Evolutionary conservation across 2,888 invertebrate species (phyloP).

Genomic region (Flabesymbios commensalis): DNA sequence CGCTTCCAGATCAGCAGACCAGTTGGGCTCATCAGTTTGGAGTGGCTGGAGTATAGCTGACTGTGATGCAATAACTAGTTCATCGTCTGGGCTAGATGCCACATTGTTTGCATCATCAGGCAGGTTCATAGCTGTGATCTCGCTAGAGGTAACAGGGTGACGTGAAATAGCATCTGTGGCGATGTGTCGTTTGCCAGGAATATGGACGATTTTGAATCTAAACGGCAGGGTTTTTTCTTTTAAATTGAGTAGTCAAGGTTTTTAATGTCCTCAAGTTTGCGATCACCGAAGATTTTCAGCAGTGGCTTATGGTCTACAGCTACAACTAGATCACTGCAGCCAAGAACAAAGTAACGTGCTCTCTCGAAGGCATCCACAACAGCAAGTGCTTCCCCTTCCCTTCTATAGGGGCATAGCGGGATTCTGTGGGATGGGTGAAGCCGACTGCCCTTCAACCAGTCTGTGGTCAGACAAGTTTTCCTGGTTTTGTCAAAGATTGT

Average conservation of each 20-base stretch:
- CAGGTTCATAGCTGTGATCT: no score
- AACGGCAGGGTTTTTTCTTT: constrained; percentile 21
- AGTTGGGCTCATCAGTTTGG: no score
- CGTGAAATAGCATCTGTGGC: constrained; percentile 18
- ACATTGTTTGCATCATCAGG: background rate
- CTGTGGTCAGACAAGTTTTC: constrained; percentile 41
- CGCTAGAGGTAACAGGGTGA: constrained; percentile 15
- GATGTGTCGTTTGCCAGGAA: constrained; percentile 11
- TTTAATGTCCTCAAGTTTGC: background rate
- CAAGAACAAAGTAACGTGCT: background rate
- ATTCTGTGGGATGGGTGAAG: constrained; percentile 26
- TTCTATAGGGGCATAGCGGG: background rate
- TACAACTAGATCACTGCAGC: background rate
- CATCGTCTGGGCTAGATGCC: no score
- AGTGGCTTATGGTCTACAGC: constrained; percentile 15
- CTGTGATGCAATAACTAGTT: no score
- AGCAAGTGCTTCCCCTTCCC: background rate
- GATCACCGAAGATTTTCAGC: background rate
- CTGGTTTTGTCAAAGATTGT: constrained; percentile 36
- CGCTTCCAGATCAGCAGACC: no score
- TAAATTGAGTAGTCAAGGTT: background rate
- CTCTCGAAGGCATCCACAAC: background rate
- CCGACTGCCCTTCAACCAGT: constrained; percentile 41
- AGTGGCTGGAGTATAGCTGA: no score
- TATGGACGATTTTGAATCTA: constrained; percentile 13